Evolutionary conservation across 2,797 vertebrate genomes (phyloP), one percentile per base, ranked within the genome.

Genomic region (Coendou prehensilis): DNA sequence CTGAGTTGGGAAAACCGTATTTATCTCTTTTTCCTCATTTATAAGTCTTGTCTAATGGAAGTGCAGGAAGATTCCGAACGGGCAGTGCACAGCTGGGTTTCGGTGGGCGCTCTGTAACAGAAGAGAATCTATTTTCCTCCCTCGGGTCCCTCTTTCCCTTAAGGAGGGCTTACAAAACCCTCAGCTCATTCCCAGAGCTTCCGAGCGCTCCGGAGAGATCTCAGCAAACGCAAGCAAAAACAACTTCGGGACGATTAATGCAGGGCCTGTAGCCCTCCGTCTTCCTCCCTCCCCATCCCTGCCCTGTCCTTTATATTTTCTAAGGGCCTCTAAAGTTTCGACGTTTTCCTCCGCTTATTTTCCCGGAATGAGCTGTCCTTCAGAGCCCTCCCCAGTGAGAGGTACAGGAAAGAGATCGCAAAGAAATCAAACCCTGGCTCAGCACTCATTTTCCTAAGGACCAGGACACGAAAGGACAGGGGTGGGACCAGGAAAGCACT

Each of bases 191-290:
- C 94, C 96, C 95, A 92, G 89, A 85, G 96, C 95, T 93, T 78
- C 96, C 33, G 69, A 89, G 92, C 3, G 78, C 97, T 64, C 97
- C 64, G 13, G 94, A 85, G 96, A 97, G 73, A 96, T 30, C 67
- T 85, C 84, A n/a, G 71, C 41, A 91, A 87, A 63, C 30, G n/a
- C 8, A 10, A 93, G 82, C 87, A 81, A 96, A 97, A 97, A 97
- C 96, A 97, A 93, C 84, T 61, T 92, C 54, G 80, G 61, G 94
- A 86, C 56, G 30, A 84, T 67, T n/a, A 85, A 71, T 26, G 89
- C 56, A 20, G 94, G 30, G 9, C 54, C n/a, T 2, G 1, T 52
- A 28, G 23, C 26, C 54, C 9, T 84, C 37, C 67, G 13, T 37
- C 33, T 67, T 86, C 56, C 63, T 64, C n/a, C 18, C 6, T 64